Conservation (phyloP, 2,888 invertebrate species). For the Erebia epiphron region DNA sequence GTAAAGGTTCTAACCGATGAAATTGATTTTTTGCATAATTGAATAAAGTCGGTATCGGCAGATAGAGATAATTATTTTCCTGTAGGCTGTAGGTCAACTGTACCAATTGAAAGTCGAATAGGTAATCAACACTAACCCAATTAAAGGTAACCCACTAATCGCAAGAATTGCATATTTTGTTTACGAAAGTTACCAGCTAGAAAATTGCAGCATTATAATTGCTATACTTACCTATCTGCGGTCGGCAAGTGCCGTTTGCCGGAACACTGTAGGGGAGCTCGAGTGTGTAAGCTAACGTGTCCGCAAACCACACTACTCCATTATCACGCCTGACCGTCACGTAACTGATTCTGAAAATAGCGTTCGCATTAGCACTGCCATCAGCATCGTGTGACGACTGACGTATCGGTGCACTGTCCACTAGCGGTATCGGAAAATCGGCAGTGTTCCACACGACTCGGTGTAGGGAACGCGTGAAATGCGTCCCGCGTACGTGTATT, state of each 20-base stretch:
- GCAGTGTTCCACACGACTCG: constrained; percentile 44
- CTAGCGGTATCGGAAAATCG: not conserved
- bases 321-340: constrained; percentile 38
- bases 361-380: constrained; percentile 33
- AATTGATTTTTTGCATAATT: not conserved
- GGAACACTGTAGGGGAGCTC: not conserved
- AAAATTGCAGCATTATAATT: constrained; percentile 8
- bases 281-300: not conserved
- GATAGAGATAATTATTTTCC: not conserved
- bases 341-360: constrained; percentile 49
- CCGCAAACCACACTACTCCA: constrained; percentile 10
- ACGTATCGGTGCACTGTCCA: constrained; percentile 14
- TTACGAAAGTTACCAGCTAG: not conserved
- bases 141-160: not conserved
- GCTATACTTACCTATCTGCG: not conserved
- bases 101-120: not conserved
- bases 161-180: constrained; percentile 17
- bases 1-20: too few relatives aligned
- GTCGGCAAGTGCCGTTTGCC: constrained; percentile 1
- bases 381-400: constrained; percentile 11
- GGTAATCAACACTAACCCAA: constrained; percentile 12
- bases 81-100: not conserved
- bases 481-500: constrained; percentile 50
- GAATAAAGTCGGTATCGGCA: not conserved
- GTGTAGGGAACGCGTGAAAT: constrained; percentile 51